Evolutionary conservation across 1,140 invertebrate genomes (phyloP).

Genomic region (Drosophila funebris): DNA sequence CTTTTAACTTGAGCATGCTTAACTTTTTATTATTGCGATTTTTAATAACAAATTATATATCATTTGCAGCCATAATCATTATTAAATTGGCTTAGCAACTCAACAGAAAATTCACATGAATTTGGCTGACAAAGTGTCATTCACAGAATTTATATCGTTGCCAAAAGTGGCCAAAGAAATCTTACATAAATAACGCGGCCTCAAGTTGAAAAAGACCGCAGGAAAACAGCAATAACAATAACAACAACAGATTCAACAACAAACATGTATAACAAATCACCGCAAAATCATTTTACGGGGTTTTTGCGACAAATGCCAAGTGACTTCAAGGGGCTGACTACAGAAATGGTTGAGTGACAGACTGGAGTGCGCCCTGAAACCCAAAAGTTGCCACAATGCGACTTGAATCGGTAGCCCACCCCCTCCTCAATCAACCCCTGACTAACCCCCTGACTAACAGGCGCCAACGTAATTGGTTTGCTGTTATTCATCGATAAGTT

Average conservation of each 20-base stretch:
- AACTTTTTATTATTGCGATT: not conserved
- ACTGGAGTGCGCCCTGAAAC: not conserved
- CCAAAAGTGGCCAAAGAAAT: not conserved
- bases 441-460: not conserved
- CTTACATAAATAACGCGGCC: not conserved
- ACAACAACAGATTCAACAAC: too few relatives aligned
- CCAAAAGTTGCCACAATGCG: conserved; percentile 21
- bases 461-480: conserved; percentile 25
- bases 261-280: conserved; percentile 32
- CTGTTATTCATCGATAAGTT: conserved; percentile 28
- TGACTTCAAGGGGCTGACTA: not conserved
- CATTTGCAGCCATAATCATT: conserved; percentile 7
- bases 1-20: not conserved
- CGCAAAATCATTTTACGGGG: conserved; percentile 41
- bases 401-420: conserved; percentile 10
- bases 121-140: not conserved
- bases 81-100: not conserved
- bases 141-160: not conserved
- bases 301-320: conserved; percentile 23
- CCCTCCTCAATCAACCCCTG: too few relatives aligned
- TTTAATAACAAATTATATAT: conserved; percentile 1
- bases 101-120: not conserved
- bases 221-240: conserved; percentile 13
- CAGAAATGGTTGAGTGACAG: not conserved
- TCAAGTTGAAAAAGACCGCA: conserved; percentile 10